Percentiles rank a stretch among this genome's conserved stretches.
These are phyloP conservation scores for Corythoichthys intestinalis DNA, from an alignment of 2,113 vertebrate species.

Conservation along the genomic window DNA sequence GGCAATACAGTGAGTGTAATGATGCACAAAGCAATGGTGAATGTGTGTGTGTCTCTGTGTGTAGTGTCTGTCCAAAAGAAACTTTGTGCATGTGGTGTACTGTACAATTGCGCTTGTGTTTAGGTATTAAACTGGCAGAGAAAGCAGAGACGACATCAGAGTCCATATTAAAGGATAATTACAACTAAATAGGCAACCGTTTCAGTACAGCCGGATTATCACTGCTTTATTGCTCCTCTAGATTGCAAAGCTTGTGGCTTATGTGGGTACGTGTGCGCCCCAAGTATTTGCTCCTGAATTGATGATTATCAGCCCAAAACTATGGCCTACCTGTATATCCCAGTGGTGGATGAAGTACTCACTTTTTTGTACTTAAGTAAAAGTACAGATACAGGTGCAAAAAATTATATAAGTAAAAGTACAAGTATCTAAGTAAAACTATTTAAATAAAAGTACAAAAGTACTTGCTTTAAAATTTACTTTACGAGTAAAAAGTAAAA, in stretches of 20 bases:
- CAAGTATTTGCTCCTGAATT: background rate
- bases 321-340: background rate
- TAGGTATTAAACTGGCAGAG: slow-evolving; percentile 5
- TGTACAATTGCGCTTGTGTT: slow-evolving; percentile 25
- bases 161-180: slow-evolving; percentile 77
- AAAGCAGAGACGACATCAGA: slow-evolving; percentile 68
- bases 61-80: slow-evolving; percentile 1
- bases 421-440: too few species aligned
- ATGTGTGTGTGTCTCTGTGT: slow-evolving; percentile 23
- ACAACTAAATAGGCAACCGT: slow-evolving; percentile 70
- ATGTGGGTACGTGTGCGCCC: background rate
- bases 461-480: too few species aligned
- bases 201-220: slow-evolving; percentile 60
- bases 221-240: slow-evolving; percentile 52
- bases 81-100: slow-evolving; percentile 19
- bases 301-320: background rate
- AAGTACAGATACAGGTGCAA: too few species aligned
- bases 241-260: slow-evolving; percentile 24
- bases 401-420: too few species aligned
- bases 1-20: slow-evolving; percentile 76
- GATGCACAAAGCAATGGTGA: slow-evolving; percentile 61
- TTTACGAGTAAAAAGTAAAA: too few species aligned
- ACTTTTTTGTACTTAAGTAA: too few species aligned
- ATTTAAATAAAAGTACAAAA: too few species aligned
- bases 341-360: too few species aligned